phyloP scores from a whole-genome alignment of 1,140 invertebrate species.

The Procambarus clarkii region DNA sequence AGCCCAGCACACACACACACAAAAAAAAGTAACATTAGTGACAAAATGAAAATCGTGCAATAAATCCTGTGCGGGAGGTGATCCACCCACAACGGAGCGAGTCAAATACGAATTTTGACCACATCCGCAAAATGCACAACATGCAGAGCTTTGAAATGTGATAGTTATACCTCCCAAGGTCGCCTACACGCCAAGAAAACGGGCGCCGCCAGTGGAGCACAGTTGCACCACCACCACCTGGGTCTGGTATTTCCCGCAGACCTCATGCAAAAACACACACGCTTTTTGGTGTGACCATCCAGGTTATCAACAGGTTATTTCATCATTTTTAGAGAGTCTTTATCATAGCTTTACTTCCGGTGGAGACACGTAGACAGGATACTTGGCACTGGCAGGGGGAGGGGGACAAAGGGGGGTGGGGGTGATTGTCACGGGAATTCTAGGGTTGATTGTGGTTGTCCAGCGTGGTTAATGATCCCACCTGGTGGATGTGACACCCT shows the following conservation, averaged over 20 bases:
- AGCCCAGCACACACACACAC: too few relatives aligned
- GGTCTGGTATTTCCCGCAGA: not conserved
- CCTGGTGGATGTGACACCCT: too few relatives aligned
- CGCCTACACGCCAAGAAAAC: conserved; percentile 18
- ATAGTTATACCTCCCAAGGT: conserved; percentile 25
- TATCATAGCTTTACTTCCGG: not conserved
- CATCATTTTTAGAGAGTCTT: not conserved
- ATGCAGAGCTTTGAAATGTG: conserved; percentile 9
- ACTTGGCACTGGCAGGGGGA: too few relatives aligned
- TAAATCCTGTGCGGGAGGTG: too few relatives aligned
- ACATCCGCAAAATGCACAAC: not conserved
- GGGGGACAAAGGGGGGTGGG: too few relatives aligned
- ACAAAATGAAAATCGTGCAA: too few relatives aligned
- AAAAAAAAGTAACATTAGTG: too few relatives aligned
- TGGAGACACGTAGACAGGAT: not conserved
- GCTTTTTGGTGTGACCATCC: not conserved
- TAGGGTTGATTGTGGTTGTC: too few relatives aligned
- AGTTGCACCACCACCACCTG: conserved; percentile 10
- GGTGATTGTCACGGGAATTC: too few relatives aligned
- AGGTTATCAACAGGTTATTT: conserved; percentile 11
- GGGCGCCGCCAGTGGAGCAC: not conserved
- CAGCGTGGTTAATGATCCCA: too few relatives aligned
- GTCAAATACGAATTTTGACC: not conserved
- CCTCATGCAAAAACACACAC: not conserved
- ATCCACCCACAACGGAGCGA: too few relatives aligned